Percentiles rank a stretch among this genome's conserved stretches.
phyloP scores from a whole-genome alignment of 2,888 invertebrate genomes.

The Carterocephalus palaemon region DNA sequence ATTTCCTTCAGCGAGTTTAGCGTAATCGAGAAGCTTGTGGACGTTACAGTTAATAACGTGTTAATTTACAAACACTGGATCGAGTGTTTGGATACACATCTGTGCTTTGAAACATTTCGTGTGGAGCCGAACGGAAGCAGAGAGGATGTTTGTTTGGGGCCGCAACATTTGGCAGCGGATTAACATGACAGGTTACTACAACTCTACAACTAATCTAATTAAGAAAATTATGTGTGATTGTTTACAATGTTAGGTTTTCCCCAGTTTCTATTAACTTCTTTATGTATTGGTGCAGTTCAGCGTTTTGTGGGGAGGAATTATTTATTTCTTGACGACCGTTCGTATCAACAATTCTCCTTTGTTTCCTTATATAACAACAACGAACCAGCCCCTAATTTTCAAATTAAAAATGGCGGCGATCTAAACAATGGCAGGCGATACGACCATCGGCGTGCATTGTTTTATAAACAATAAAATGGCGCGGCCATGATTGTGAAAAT shows the following conservation, averaged over 20 bases:
- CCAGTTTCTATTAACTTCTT: no score
- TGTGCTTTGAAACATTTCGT: conserved; percentile 12
- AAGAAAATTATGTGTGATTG: no score
- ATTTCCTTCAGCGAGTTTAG: conserved; percentile 45
- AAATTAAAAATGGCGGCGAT: conserved; percentile 66
- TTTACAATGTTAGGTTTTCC: no score
- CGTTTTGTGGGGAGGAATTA: conserved; percentile 10
- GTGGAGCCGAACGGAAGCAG: conserved; percentile 10
- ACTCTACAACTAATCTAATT: no score
- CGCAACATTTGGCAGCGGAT: conserved; percentile 10
- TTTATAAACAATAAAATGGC: conserved; percentile 70
- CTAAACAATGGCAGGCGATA: conserved; percentile 62
- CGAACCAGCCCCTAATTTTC: conserved; percentile 57
- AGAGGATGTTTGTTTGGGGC: conserved; percentile 16
- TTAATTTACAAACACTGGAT: conserved; percentile 29
- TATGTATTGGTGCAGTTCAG: conserved; percentile 1
- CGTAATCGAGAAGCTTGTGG: conserved; percentile 52
- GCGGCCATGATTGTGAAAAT: conserved; percentile 65
- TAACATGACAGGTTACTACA: not conserved
- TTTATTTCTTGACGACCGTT: conserved; percentile 5
- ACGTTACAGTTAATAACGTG: conserved; percentile 36
- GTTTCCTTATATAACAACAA: conserved; percentile 36
- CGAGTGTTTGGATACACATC: conserved; percentile 24
- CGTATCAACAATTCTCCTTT: conserved; percentile 25
- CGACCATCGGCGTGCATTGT: conserved; percentile 66